Evolutionary conservation across 2,113 vertebrate species (phyloP).

Genomic region (Ciconia maguari): DNA sequence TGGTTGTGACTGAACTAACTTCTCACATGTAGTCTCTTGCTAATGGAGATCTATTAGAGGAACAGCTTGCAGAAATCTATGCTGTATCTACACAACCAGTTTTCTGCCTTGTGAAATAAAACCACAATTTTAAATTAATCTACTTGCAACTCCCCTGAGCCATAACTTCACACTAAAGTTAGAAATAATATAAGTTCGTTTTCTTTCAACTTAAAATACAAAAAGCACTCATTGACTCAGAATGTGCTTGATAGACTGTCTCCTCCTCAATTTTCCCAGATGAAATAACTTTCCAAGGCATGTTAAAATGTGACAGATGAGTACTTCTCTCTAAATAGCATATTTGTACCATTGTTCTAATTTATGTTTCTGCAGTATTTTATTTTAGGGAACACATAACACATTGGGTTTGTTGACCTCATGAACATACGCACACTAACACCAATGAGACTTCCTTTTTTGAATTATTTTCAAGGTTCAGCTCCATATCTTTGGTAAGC

Average conservation of each 20-base stretch:
- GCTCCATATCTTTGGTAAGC: neutral
- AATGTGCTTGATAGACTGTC: neutral
- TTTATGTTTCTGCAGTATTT: neutral
- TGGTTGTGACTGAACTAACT: neutral
- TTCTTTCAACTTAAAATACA: neutral
- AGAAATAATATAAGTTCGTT: neutral
- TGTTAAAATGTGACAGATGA: neutral
- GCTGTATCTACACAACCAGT: neutral
- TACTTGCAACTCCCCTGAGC: neutral
- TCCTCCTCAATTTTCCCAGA: neutral
- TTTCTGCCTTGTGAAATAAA: neutral
- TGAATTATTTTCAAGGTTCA: neutral
- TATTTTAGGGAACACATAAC: neutral
- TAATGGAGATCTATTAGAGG: neutral
- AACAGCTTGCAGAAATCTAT: neutral
- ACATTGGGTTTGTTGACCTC: neutral
- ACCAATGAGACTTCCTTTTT: neutral
- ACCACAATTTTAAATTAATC: neutral
- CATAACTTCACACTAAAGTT: neutral
- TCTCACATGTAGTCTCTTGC: neutral
- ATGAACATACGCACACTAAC: neutral
- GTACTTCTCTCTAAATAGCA: neutral
- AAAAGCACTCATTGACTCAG: neutral
- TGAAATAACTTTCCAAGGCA: neutral
- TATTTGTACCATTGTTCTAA: neutral